These are phyloP conservation scores for Yponomeuta plumbellus DNA, from an alignment of 2,888 invertebrate species.

Conservation along the genomic window DNA sequence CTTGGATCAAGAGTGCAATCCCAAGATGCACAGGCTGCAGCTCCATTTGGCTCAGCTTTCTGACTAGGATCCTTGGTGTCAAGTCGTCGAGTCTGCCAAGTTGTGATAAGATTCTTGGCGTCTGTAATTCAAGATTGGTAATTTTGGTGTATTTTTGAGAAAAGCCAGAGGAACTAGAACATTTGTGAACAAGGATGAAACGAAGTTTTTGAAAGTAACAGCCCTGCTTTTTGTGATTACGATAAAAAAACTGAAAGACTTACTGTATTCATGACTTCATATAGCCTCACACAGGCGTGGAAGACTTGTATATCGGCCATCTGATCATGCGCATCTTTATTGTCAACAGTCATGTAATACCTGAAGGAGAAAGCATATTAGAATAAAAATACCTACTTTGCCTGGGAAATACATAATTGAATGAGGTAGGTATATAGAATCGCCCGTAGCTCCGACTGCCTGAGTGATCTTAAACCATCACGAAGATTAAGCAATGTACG, in stretches of 20 bases:
- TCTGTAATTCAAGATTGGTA: slow-evolving; percentile 31
- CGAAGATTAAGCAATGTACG: too few species aligned
- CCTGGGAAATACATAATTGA: too few species aligned
- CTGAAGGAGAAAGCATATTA: not conserved
- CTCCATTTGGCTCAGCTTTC: slow-evolving; percentile 45
- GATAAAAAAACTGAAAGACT: slow-evolving; percentile 12
- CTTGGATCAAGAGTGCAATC: slow-evolving; percentile 52
- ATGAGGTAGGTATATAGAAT: too few species aligned
- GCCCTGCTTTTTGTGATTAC: too few species aligned
- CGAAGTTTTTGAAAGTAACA: too few species aligned
- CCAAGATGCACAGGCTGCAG: slow-evolving; percentile 58
- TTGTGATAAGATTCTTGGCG: slow-evolving; percentile 49
- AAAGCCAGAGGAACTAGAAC: not conserved
- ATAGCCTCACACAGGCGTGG: slow-evolving; percentile 53
- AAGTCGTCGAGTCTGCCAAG: slow-evolving; percentile 54
- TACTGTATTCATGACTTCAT: slow-evolving; percentile 58
- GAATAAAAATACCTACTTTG: too few species aligned
- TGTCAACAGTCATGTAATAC: slow-evolving; percentile 56
- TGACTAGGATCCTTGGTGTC: slow-evolving; percentile 46
- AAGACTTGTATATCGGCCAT: slow-evolving; percentile 65
- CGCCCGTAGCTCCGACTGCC: too few species aligned
- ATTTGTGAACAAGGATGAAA: too few species aligned
- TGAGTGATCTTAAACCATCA: too few species aligned
- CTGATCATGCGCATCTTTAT: slow-evolving; percentile 56
- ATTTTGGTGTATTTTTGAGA: not conserved